phyloP scores from a whole-genome alignment of 2,888 invertebrate genomes.

The Augiades crinisus region DNA sequence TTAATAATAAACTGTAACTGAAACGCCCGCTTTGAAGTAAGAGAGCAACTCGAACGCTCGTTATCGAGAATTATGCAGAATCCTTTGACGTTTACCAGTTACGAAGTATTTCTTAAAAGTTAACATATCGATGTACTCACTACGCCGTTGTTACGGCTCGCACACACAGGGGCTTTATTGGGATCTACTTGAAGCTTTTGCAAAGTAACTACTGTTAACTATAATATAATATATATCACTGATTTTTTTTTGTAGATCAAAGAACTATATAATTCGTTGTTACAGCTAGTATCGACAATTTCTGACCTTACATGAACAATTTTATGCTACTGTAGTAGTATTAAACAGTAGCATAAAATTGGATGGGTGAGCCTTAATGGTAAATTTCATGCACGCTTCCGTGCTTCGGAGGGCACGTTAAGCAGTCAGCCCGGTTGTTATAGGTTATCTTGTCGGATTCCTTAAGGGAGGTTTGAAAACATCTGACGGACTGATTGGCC shows the following conservation, averaged over 20 bases:
- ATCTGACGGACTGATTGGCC: no score
- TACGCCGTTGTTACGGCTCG: constrained; percentile 1
- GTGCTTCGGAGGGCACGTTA: no score
- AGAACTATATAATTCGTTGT: background rate
- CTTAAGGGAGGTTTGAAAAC: no score
- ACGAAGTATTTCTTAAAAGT: constrained; percentile 54
- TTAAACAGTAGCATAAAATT: no score
- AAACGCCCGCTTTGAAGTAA: constrained; percentile 76
- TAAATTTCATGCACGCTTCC: no score
- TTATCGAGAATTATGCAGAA: constrained; percentile 76
- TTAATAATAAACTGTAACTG: constrained; percentile 80
- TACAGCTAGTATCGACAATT: background rate
- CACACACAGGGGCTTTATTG: background rate
- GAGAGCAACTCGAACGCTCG: constrained; percentile 72
- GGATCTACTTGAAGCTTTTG: constrained; percentile 7
- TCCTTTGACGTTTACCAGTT: constrained; percentile 62
- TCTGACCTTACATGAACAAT: no score
- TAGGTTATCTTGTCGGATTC: no score
- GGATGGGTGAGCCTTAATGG: no score
- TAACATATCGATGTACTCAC: constrained; percentile 34
- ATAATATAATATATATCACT: no score
- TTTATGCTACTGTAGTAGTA: no score
- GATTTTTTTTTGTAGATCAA: background rate
- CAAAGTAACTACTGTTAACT: constrained; percentile 1
- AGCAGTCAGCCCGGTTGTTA: no score